Evolutionary conservation across 2,113 vertebrate genomes (phyloP), one percentile per base, ranked within the genome.

Genomic region (Tursiops truncatus): DNA sequence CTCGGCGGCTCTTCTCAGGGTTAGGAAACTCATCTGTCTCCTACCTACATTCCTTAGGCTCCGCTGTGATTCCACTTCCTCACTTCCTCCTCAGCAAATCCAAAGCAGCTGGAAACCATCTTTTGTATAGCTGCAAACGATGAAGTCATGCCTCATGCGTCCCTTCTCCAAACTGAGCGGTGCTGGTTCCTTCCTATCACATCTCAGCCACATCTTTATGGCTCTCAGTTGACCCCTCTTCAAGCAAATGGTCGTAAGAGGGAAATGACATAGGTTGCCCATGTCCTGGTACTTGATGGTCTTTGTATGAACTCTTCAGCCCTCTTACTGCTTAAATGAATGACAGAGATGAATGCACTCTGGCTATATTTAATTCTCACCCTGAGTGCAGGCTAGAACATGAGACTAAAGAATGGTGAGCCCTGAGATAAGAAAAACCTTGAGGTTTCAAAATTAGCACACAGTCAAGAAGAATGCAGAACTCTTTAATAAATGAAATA

Each of bases 81-180:
- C n/a, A 31, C 77, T 65, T 44, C 58, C 65, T 86, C n/a, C 6
- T 94, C 14, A 31, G 86, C 6, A n/a, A 70, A 93, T 50, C 28
- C 33, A 56, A 38, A 84, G 83, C 90, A 86, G 82, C 90, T 86
- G 87, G 94, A 84, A 85, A 60, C 38, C 86, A 92, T 77, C 79
- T 71, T 91, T 41, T 33, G 23, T 28, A 23, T 20, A 50, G 31
- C 13, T 79, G 70, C 63, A 81, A 83, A 65, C 0, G 0, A 85
- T 85, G 92, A 93, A 67, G 71, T 88, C 86, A 76, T 8, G 44
- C 71, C 36, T 74, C 83, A 74, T 50, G 50, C 1, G n/a, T 65
- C 91, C 67, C 76, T 41, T 95, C 74, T 44, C 38, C n/a, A 18
- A 58, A 26, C 4, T 9, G 36, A 73, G 89, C 1, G 5, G 31